A percentile compares a stretch with the other conserved stretches of the same genome.
These are phyloP conservation scores for Catamblyrhynchus diadema DNA, from an alignment of 2,797 vertebrate species.

Conservation along the genomic window DNA sequence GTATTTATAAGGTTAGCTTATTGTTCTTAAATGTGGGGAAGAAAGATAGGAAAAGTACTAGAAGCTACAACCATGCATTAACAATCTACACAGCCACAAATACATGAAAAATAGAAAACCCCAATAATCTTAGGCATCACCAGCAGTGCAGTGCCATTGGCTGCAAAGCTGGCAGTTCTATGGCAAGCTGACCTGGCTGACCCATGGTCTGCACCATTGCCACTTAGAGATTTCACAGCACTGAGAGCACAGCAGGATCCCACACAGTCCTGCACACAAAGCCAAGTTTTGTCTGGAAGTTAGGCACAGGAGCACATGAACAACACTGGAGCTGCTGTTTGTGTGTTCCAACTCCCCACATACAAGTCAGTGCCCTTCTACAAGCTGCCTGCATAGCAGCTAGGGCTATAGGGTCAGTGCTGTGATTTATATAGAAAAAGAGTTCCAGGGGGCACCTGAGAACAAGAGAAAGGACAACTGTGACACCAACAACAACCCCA, in stretches of 20 bases:
- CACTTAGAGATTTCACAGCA: neutral
- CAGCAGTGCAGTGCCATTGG: neutral
- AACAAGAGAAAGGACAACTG: neutral
- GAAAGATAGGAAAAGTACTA: neutral
- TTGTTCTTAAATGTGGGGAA: neutral
- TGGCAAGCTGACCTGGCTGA: neutral
- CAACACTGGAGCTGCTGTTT: neutral
- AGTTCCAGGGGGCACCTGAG: neutral
- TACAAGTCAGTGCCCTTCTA: neutral
- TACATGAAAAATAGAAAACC: neutral
- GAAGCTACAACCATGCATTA: neutral
- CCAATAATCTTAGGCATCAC: neutral
- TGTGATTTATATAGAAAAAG: neutral
- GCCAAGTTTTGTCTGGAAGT: neutral
- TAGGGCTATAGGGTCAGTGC: neutral
- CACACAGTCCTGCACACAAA: neutral
- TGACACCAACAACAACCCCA: neutral
- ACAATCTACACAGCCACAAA: neutral
- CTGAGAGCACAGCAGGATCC: neutral
- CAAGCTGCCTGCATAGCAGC: neutral
- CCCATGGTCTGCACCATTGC: neutral
- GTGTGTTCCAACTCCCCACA: neutral
- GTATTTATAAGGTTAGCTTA: neutral
- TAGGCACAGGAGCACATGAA: neutral
- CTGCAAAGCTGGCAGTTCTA: neutral